Base-by-base conservation (phyloP, 2,888 invertebrate genomes). In the Pseudococcus jackbeardsleyi region DNA sequence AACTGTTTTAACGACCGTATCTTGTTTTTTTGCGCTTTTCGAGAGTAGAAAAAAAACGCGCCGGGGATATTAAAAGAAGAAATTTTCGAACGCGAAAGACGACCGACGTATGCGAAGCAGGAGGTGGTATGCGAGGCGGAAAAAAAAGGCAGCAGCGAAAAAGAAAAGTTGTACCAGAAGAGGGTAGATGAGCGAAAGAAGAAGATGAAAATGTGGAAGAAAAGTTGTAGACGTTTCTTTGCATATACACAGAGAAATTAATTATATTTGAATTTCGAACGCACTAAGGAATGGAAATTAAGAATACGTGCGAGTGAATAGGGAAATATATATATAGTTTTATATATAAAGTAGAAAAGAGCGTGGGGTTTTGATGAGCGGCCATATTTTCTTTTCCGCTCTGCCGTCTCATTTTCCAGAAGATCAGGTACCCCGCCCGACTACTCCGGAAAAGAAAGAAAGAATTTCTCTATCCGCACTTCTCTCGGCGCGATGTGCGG, bases 311-410 rank as follows among this genome's bases (percentile, higher is more conserved):
- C 86, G 89, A 88, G 89, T 85, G 79, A 87, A 86, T 86, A 85
- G 87, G 77, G 82, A 88, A 84, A 88, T 88, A 88, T 88, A 88
- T 84, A 84, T 88, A 84, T 88, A 88, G 59, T 84, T 88, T 59
- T 33, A 33, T 88, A 59, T 88, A 88, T 84, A 88, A 79, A 50
- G 85, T 48, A 50, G n/a, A 42, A 72, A 22, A 68, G 39, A 15
- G 89, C 54, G 88, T 88, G 89, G 90, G 89, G 89, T 89, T 89
- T 89, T 90, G 90, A 90, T 90, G 90, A 90, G 90, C 90, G 90
- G 90, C 90, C 90, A 90, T 90, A 90, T 90, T 90, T 90, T 90
- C 90, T 90, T 90, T 90, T 90, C 90, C 89, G 50, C 54, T 79
- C 77, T 88, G 42, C 68, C 85, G 88, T 88, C 88, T 89, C 89